Percentiles rank a stretch among this genome's conserved stretches.
phyloP scores from a whole-genome alignment of 2,113 vertebrate species.

The Condylura cristata region DNA sequence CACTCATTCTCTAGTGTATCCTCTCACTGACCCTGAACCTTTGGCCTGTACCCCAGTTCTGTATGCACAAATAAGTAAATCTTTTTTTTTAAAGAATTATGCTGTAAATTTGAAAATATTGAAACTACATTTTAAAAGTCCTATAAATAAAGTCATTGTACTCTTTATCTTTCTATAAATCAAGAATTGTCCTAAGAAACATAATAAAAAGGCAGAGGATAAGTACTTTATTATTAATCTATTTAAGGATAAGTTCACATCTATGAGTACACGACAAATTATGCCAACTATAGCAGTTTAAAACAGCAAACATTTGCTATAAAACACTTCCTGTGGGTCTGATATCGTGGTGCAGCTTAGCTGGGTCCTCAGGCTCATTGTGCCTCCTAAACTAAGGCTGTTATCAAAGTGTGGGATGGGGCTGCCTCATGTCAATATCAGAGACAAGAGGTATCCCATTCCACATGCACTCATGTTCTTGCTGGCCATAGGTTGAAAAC shows the following conservation, averaged over 20 bases:
- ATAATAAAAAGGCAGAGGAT: background rate
- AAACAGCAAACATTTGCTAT: background rate
- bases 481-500: background rate
- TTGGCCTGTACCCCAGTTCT: too few species aligned
- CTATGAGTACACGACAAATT: background rate
- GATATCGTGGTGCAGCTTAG: background rate
- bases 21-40: too few species aligned
- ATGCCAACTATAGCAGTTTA: background rate
- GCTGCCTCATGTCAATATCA: background rate
- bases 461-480: background rate
- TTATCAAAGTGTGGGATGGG: background rate
- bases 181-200: background rate
- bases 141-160: too few species aligned
- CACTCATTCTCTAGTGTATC: too few species aligned
- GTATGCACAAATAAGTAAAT: too few species aligned
- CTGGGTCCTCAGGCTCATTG: background rate
- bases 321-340: background rate
- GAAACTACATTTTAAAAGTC: conserved; percentile 11
- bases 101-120: background rate
- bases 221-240: conserved; percentile 51
- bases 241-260: background rate
- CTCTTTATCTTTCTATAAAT: too few species aligned
- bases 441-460: background rate
- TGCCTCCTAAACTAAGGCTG: background rate
- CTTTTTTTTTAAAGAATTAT: too few species aligned